A percentile compares a stretch with the other conserved stretches of the same genome.
These are phyloP conservation scores for Potamilus streckersoni DNA, from an alignment of 1,140 invertebrate genomes.

Conservation along the genomic window DNA sequence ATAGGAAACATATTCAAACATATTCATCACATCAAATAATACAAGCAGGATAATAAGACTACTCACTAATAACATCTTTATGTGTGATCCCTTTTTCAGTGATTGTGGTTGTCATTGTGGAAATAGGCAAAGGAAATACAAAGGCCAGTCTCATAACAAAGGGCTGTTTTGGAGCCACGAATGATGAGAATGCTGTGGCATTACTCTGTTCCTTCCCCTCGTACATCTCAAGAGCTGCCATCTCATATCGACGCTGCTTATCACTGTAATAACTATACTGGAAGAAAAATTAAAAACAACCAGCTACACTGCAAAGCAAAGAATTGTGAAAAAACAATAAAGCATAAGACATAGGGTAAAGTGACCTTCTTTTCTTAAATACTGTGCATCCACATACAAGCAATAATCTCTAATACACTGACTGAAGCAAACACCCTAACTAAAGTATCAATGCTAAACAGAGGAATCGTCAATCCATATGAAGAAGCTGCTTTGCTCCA, in stretches of 20 bases:
- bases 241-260: constrained; percentile 90
- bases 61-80: constrained; percentile 88
- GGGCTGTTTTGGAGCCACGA: constrained; percentile 75
- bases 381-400: not conserved
- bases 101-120: constrained; percentile 74
- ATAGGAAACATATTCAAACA: not conserved
- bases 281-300: constrained; percentile 35
- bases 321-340: not conserved
- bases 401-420: not conserved
- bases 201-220: constrained; percentile 91
- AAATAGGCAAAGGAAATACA: constrained; percentile 86
- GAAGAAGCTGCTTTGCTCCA: too few species aligned
- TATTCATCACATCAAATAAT: not conserved
- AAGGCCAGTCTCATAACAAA: constrained; percentile 89
- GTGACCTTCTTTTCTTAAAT: not conserved
- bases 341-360: not conserved
- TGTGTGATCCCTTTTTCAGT: constrained; percentile 91
- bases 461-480: too few species aligned
- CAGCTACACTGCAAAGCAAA: too few species aligned
- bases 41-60: not conserved
- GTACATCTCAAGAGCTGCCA: constrained; percentile 93
- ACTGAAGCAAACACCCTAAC: too few species aligned
- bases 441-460: too few species aligned
- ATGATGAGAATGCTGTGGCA: constrained; percentile 84
- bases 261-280: constrained; percentile 94